These are phyloP conservation scores for Harpalus rufipes DNA, from an alignment of 2,888 invertebrate species.

Conservation along the genomic window DNA sequence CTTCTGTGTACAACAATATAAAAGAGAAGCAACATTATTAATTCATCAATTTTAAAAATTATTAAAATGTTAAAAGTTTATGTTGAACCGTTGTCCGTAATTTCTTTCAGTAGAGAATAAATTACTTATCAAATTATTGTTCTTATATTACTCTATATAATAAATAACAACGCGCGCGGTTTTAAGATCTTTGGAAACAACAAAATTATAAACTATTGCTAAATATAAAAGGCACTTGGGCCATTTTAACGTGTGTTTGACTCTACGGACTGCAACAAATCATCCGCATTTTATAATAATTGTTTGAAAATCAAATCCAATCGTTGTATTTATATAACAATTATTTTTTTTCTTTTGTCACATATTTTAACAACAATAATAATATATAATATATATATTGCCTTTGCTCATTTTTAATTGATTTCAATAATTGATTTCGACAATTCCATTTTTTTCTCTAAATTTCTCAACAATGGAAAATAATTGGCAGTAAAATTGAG, in stretches of 20 bases:
- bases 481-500: constrained; percentile 64
- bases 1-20: too few relatives aligned
- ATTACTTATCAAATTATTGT: constrained; percentile 63
- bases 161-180: constrained; percentile 62
- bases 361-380: constrained; percentile 16
- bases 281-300: constrained; percentile 20
- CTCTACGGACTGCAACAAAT: constrained; percentile 56
- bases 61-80: too few relatives aligned
- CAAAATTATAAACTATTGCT: constrained; percentile 63
- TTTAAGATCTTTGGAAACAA: constrained; percentile 63
- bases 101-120: constrained; percentile 41
- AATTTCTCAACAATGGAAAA: constrained; percentile 58
- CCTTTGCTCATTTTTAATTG: constrained; percentile 49
- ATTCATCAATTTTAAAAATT: too few relatives aligned
- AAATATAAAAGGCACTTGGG: constrained; percentile 64
- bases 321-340: constrained; percentile 23
- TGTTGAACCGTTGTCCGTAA: neutral
- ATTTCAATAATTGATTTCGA: constrained; percentile 63
- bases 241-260: constrained; percentile 45
- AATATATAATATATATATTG: constrained; percentile 57
- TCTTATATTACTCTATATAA: constrained; percentile 61
- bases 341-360: constrained; percentile 1
- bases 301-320: constrained; percentile 20
- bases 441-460: constrained; percentile 15
- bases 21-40: too few relatives aligned